Conservation (phyloP, 1,140 invertebrate species). For the Apolygus lucorum region DNA sequence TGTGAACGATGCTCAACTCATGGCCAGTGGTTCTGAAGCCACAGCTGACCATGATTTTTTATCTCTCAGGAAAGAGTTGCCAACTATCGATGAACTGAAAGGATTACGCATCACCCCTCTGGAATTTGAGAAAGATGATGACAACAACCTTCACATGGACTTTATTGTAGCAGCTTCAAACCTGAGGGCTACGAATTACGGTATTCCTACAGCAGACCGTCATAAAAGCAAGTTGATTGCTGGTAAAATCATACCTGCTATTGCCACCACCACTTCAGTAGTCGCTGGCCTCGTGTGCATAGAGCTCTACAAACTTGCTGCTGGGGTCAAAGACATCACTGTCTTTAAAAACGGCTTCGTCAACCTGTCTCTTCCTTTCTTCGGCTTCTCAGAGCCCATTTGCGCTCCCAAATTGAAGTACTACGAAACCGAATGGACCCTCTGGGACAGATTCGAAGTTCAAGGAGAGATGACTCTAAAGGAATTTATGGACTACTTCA, state of each 20-base stretch:
- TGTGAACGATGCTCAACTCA: slow-evolving; percentile 85
- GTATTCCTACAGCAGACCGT: slow-evolving; percentile 85
- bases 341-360: slow-evolving; percentile 94
- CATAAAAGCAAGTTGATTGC: slow-evolving; percentile 97
- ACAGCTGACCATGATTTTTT: slow-evolving; percentile 64
- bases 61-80: slow-evolving; percentile 56
- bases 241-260: slow-evolving; percentile 98
- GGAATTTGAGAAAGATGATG: slow-evolving; percentile 99
- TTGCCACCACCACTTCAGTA: slow-evolving; percentile 96
- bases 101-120: slow-evolving; percentile 68
- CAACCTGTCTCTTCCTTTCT: slow-evolving; percentile 93
- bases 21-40: slow-evolving; percentile 34
- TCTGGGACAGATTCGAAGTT: slow-evolving; percentile 97
- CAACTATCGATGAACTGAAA: slow-evolving; percentile 51
- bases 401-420: slow-evolving; percentile 84
- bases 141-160: slow-evolving; percentile 97
- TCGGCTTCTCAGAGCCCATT: slow-evolving; percentile 94
- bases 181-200: slow-evolving; percentile 91
- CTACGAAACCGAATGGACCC: slow-evolving; percentile 89
- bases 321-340: slow-evolving; percentile 55
- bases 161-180: slow-evolving; percentile 98
- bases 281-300: slow-evolving; percentile 90
- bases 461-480: slow-evolving; percentile 87
- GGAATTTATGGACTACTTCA: slow-evolving; percentile 92
- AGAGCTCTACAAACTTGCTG: slow-evolving; percentile 86